Evolutionary conservation across 2,888 invertebrate species (phyloP).

Genomic region (Cataglyphis cursor): DNA sequence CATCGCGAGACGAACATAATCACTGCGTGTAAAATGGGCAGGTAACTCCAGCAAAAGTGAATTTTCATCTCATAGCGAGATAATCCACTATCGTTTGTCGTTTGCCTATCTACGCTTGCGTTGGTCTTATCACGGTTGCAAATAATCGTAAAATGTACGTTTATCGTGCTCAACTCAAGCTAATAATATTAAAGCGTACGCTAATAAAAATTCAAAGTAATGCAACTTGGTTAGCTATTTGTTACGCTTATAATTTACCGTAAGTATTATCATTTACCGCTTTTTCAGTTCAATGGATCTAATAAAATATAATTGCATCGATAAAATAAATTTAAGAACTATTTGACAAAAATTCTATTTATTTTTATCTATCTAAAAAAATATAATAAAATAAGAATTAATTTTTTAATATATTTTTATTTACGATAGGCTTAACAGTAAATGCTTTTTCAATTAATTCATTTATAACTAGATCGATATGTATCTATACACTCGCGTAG

Average conservation of each 20-base stretch:
- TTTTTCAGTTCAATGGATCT: background rate
- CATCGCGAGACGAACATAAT: conserved; percentile 26
- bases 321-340: background rate
- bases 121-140: conserved; percentile 24
- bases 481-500: conserved; percentile 51
- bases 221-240: background rate
- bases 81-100: conserved; percentile 34
- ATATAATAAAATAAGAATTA: background rate
- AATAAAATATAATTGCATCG: background rate
- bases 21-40: conserved; percentile 15
- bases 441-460: conserved; percentile 67
- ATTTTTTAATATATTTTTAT: background rate
- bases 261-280: background rate
- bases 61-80: conserved; percentile 48
- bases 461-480: conserved; percentile 62
- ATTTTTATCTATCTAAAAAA: background rate
- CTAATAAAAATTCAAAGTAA: conserved; percentile 37
- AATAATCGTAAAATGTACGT: conserved; percentile 33
- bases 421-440: background rate
- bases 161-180: conserved; percentile 28
- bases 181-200: conserved; percentile 34
- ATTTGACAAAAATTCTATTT: background rate
- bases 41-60: conserved; percentile 27
- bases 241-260: conserved; percentile 7
- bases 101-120: conserved; percentile 18